These are phyloP conservation scores for Arctopsyche grandis DNA, from an alignment of 1,140 invertebrate genomes.

Conservation along the genomic window DNA sequence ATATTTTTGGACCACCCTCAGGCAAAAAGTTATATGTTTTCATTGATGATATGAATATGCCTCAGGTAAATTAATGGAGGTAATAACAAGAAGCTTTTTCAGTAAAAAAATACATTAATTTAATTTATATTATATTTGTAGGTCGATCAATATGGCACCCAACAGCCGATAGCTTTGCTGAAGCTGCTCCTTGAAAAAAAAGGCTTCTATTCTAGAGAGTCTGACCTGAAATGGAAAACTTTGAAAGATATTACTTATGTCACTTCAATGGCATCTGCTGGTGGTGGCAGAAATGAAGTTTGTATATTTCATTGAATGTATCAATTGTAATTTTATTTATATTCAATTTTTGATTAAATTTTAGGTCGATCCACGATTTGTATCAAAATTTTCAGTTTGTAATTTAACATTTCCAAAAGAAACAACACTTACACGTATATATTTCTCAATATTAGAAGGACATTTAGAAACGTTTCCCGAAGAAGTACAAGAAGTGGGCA, in stretches of 20 bases:
- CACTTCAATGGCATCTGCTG: constrained; percentile 83
- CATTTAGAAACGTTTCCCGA: constrained; percentile 77
- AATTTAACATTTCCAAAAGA: constrained; percentile 86
- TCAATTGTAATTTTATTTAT: no score
- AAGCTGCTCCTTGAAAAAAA: constrained; percentile 87
- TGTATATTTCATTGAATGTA: constrained; percentile 46
- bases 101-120: neutral
- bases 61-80: constrained; percentile 69
- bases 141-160: constrained; percentile 86
- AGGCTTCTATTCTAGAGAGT: constrained; percentile 89
- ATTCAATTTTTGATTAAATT: neutral
- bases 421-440: constrained; percentile 83
- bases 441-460: constrained; percentile 81
- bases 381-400: constrained; percentile 88
- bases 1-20: constrained; percentile 85
- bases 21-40: constrained; percentile 89
- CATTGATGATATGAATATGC: constrained; percentile 96
- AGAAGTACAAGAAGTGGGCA: constrained; percentile 72
- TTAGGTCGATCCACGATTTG: constrained; percentile 85
- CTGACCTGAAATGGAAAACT: constrained; percentile 89
- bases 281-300: constrained; percentile 84
- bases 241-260: constrained; percentile 85
- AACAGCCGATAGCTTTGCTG: constrained; percentile 90
- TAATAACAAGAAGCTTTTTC: neutral
- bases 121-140: constrained; percentile 45